Conservation (phyloP, 2,888 invertebrate species). For the Blastobasis adustella region DNA sequence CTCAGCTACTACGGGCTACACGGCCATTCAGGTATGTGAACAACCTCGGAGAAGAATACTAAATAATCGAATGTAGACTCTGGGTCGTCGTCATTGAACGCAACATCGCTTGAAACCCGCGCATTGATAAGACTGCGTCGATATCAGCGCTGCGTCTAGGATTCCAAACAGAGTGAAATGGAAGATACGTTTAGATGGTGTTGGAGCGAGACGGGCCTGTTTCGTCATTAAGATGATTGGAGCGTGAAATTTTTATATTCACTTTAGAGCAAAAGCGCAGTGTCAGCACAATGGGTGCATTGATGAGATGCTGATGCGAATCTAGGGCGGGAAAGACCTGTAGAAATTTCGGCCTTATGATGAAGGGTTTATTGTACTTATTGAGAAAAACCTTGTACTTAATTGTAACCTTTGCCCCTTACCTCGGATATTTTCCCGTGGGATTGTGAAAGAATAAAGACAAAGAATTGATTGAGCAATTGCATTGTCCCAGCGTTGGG, state of each 20-base stretch:
- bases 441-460: slow-evolving; percentile 6
- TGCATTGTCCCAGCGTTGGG: neutral
- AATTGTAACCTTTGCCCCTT: too few species aligned
- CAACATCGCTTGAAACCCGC: slow-evolving; percentile 22
- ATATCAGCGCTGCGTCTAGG: slow-evolving; percentile 71
- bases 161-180: slow-evolving; percentile 48
- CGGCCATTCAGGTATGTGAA: slow-evolving; percentile 70
- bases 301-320: slow-evolving; percentile 9
- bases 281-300: slow-evolving; percentile 44
- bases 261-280: slow-evolving; percentile 60
- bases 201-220: slow-evolving; percentile 32
- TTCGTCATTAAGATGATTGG: slow-evolving; percentile 64
- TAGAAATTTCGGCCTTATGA: too few species aligned
- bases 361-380: too few species aligned
- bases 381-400: too few species aligned
- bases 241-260: slow-evolving; percentile 66
- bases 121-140: slow-evolving; percentile 69
- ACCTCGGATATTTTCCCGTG: slow-evolving; percentile 12
- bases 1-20: slow-evolving; percentile 61
- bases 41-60: slow-evolving; percentile 43
- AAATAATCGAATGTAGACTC: slow-evolving; percentile 33
- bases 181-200: slow-evolving; percentile 14
- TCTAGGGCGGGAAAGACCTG: neutral
- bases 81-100: slow-evolving; percentile 24
- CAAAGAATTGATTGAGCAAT: neutral